Percentiles rank a stretch among this genome's conserved stretches.
phyloP scores from a whole-genome alignment of 2,113 vertebrate species.

The Pelecanoides urinatrix region DNA sequence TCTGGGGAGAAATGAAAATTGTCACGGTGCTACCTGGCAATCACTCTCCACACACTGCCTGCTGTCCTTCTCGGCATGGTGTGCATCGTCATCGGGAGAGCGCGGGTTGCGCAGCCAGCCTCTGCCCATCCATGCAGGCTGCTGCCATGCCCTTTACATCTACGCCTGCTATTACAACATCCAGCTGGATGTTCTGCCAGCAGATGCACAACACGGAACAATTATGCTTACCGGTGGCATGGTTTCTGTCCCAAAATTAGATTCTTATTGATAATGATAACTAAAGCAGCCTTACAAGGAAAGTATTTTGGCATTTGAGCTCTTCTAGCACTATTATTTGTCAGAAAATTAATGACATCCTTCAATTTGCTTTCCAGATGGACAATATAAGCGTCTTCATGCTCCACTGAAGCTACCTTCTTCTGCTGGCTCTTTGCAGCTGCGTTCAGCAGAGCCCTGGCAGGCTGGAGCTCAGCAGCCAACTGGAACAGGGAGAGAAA shows the following conservation, averaged over 20 bases:
- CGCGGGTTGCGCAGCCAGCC: fast-evolving
- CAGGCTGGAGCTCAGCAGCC: not conserved
- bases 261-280: not conserved
- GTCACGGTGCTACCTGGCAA: fast-evolving
- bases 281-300: not conserved
- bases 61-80: fast-evolving
- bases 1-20: not conserved
- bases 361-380: not conserved
- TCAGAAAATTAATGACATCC: not conserved
- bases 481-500: not conserved
- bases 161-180: not conserved
- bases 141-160: fast-evolving
- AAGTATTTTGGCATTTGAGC: not conserved
- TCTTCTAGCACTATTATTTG: not conserved
- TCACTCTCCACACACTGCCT: not conserved
- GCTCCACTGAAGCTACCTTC: not conserved
- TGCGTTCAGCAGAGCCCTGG: not conserved
- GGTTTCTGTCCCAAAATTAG: not conserved
- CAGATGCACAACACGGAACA: fast-evolving
- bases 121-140: fast-evolving
- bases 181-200: not conserved
- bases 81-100: fast-evolving
- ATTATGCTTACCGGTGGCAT: not conserved
- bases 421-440: not conserved
- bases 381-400: not conserved